A percentile compares a stretch with the other conserved stretches of the same genome.
Evolutionary conservation across 1,140 invertebrate species (phyloP).

Genomic region (Meloidogyne exigua): DNA sequence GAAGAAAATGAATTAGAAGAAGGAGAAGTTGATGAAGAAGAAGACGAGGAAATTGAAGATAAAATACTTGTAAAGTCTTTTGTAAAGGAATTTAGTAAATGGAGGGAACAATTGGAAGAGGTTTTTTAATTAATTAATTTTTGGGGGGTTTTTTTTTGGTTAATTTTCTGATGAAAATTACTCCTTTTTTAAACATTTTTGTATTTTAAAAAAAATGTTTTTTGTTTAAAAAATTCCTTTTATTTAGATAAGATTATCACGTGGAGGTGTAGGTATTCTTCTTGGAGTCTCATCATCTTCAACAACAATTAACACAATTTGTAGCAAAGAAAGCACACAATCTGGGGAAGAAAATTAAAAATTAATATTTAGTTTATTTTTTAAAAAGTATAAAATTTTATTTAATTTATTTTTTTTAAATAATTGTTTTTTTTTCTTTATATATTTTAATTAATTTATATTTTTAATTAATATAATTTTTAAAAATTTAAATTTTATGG

Average conservation of each 20-base stretch:
- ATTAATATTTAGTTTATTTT: neutral
- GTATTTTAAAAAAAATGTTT: too few species aligned
- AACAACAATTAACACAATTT: neutral
- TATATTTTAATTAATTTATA: neutral
- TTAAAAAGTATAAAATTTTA: constrained; percentile 1
- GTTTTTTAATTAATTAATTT: neutral
- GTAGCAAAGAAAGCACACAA: neutral
- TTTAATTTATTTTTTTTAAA: constrained; percentile 1
- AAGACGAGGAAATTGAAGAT: constrained; percentile 4
- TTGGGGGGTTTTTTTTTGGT: too few species aligned
- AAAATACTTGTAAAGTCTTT: neutral
- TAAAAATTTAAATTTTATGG: neutral
- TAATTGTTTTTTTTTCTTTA: neutral
- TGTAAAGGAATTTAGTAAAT: constrained; percentile 1
- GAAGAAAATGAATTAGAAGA: neutral
- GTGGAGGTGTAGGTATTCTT: neutral
- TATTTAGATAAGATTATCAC: neutral
- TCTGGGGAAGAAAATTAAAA: neutral
- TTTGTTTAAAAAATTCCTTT: too few species aligned
- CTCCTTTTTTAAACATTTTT: neutral
- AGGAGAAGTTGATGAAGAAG: constrained; percentile 11
- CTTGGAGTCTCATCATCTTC: neutral
- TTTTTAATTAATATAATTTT: neutral
- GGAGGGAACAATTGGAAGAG: neutral
- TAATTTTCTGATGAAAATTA: neutral